Evolutionary conservation across 2,113 vertebrate species (phyloP), one percentile per base, ranked within the genome.

Genomic region (Todiramphus saurophagus): DNA sequence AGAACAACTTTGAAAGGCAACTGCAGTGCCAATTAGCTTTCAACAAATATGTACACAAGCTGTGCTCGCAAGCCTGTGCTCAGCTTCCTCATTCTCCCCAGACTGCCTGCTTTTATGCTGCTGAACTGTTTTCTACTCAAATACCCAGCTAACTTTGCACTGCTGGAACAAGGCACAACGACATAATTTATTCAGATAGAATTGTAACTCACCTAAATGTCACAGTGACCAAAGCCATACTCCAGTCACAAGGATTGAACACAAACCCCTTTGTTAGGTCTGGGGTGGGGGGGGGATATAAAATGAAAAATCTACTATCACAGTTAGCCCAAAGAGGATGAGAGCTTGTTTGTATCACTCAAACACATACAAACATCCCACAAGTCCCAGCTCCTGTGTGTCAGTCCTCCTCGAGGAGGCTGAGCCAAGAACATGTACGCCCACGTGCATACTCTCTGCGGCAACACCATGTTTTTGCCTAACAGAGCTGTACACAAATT

Each of bases 41-140:
- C 97, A 96, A 96, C 97, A 97, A 97, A 98, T 97, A 98, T 97
- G 97, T 97, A 97, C 97, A 96, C 95, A 97, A 97, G 97, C 96
- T 96, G 96, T 92, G 91, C 87, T 96, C 16, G 6, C 84, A 95
- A 93, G 48, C 84, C 94, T 80, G 89, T 17, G 64, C 83, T 96
- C 85, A 55, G 89, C 94, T 97, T 95, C 95, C 95, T 96, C 91
- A 78, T 96, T 94, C 94, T 89, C 91, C 62, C 39, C 81, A 44
- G 75, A 73, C 7, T 44, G 93, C 81, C 75, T 80, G 55, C 69
- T 83, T 97, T 83, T 56, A 44, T 83, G 89, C 87, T 86, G 70
- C 87, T 59, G 89, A 79, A 48, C 83, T 94, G 55, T 91, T 87
- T 68, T 66, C 83, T 46, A 4, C 86, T 55, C 72, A 67, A 86